Percentiles rank a stretch among this genome's conserved stretches.
Evolutionary conservation across 2,797 vertebrate species (phyloP).

Genomic region (Sebastes cheni): DNA sequence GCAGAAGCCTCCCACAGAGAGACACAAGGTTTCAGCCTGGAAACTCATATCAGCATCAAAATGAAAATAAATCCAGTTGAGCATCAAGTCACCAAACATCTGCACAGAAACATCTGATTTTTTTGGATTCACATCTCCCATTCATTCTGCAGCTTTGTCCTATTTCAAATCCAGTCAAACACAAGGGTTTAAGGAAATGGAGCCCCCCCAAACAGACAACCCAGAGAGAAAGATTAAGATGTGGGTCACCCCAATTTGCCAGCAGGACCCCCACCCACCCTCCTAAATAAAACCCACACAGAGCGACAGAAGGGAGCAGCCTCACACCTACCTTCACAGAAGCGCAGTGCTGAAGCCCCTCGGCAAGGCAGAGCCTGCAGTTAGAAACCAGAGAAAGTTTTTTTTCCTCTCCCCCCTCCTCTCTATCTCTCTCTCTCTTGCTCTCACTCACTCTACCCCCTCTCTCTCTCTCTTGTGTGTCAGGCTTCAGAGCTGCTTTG

Average conservation of each 20-base stretch:
- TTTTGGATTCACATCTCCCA: background rate
- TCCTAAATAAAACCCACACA: background rate
- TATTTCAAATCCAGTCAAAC: background rate
- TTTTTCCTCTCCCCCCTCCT: background rate
- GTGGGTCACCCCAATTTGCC: background rate
- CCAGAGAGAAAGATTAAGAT: constrained; percentile 20
- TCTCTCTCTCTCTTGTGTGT: background rate
- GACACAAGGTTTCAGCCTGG: background rate
- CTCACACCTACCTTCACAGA: constrained; percentile 80
- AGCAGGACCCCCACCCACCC: background rate
- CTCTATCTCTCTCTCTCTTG: background rate
- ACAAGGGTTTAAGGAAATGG: background rate
- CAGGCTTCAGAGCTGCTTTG: constrained; percentile 57
- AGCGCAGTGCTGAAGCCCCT: constrained; percentile 75
- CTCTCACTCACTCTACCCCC: background rate
- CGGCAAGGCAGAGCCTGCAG: constrained; percentile 61
- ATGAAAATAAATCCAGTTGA: background rate
- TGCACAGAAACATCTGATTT: background rate
- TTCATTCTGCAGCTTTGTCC: background rate
- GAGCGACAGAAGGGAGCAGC: constrained; percentile 44
- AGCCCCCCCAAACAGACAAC: background rate
- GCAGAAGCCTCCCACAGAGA: background rate
- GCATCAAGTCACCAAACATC: background rate
- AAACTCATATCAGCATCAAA: background rate
- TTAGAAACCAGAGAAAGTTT: constrained; percentile 61